Evolutionary conservation across 2,888 invertebrate genomes (phyloP), one percentile per base, ranked within the genome.

Genomic region (Chelonus formosanus): DNA sequence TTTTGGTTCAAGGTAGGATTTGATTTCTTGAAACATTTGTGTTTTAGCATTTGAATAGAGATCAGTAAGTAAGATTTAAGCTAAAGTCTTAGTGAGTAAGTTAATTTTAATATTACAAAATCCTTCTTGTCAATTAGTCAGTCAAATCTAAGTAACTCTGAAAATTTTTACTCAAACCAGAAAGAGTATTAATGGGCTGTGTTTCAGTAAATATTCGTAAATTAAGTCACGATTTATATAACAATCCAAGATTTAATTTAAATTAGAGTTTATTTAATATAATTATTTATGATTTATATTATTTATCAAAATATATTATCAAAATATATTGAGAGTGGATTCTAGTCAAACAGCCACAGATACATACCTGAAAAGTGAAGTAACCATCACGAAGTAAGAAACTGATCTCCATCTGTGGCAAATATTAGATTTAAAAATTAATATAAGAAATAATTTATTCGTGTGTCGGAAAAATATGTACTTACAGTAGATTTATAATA

Each of bases 371-470:
- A 70, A 72, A 70, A 44, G 60, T 65, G 8, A 44, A 44, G n/a
- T 52, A 40, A 57, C 5, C 40, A 53, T 69, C 31, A 64, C 44
- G 35, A 54, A 65, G 72, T 72, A 72, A 52, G 70, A 67, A 63
- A 67, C 55, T 65, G 72, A 71, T 72, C 72, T 72, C 71, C 68
- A 68, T 72, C 68, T 68, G 68, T 72, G 71, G 67, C 20, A 20
- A 20, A 55, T 56, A 43, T 53, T 65, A 63, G 36, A 54, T 54
- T 55, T 43, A 55, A 20, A 20, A 20, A 20, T 20, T 20, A 20
- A 20, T 20, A 20, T 20, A 20, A 20, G 20, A 20, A 20, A 20
- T 20, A 20, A 20, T 20, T 20, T 20, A 20, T 20, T 20, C 2
- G 20, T 20, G 20, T 20, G 20, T 20, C 20, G 20, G 2, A 20